Evolutionary conservation across 2,797 vertebrate species (phyloP).

Genomic region (Sebastes minor): DNA sequence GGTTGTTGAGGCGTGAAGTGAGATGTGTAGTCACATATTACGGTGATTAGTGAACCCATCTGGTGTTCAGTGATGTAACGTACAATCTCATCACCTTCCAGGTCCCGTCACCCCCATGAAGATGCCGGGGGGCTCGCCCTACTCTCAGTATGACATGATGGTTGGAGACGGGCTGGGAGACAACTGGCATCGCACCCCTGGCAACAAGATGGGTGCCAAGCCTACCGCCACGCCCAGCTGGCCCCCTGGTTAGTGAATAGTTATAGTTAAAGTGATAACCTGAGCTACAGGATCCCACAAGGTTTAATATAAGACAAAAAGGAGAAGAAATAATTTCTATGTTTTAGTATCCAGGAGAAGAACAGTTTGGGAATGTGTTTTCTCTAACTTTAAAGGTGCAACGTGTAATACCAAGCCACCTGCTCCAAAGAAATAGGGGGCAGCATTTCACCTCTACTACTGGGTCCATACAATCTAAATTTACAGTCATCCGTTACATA

Average conservation of each 20-base stretch:
- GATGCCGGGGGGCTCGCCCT: constrained; percentile 92
- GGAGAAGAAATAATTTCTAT: neutral
- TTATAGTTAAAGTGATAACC: neutral
- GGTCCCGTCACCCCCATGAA: constrained; percentile 95
- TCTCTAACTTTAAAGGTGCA: neutral
- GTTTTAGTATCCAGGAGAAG: neutral
- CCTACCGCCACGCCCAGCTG: constrained; percentile 92
- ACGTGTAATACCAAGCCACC: no score
- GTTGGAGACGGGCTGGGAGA: constrained; percentile 90
- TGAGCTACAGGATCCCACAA: neutral
- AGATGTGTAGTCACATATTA: constrained; percentile 7
- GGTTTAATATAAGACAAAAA: neutral
- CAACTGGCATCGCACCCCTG: constrained; percentile 97
- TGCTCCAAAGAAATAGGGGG: no score
- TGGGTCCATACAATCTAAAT: no score
- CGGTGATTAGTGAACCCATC: constrained; percentile 20
- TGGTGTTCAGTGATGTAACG: constrained; percentile 30
- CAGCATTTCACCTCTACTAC: no score
- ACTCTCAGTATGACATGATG: constrained; percentile 95
- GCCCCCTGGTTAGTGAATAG: constrained; percentile 90
- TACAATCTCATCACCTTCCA: constrained; percentile 53
- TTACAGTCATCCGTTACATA: no score
- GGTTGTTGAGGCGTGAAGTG: neutral
- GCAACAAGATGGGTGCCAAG: constrained; percentile 94
- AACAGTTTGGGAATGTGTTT: neutral